Percentiles rank a stretch among this genome's conserved stretches.
These are phyloP conservation scores for Callithrix jacchus DNA, from an alignment of 2,113 vertebrate species.

Conservation along the genomic window DNA sequence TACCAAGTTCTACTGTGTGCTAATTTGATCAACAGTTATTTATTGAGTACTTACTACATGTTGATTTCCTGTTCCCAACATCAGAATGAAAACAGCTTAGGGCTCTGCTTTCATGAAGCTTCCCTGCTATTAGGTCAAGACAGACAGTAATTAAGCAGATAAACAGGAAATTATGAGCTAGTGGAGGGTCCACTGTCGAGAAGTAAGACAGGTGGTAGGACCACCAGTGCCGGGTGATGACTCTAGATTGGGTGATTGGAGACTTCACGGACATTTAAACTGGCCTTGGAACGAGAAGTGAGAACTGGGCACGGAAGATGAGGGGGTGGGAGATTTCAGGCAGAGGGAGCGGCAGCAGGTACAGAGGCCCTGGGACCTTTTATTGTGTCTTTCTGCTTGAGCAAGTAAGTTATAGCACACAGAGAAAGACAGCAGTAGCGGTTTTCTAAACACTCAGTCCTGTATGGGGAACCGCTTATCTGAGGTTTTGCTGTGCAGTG, in stretches of 20 bases:
- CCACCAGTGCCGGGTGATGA: background rate
- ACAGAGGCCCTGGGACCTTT: background rate
- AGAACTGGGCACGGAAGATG: background rate
- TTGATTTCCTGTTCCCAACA: background rate
- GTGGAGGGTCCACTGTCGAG: background rate
- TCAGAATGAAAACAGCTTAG: background rate
- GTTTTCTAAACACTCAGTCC: background rate
- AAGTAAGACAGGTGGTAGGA: background rate
- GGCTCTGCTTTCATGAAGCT: background rate
- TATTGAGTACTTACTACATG: background rate
- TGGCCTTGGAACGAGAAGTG: background rate
- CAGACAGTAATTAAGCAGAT: background rate
- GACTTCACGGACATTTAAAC: rapidly evolving
- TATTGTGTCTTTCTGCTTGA: background rate
- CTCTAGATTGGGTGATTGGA: background rate
- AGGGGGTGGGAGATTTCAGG: background rate
- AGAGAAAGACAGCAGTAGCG: rapidly evolving
- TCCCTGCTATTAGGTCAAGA: background rate
- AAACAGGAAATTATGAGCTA: background rate
- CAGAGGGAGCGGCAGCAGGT: background rate
- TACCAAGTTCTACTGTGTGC: background rate
- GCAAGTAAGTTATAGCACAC: rapidly evolving
- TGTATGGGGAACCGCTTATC: background rate
- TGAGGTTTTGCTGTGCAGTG: rapidly evolving
- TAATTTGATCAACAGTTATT: background rate